Conservation (phyloP, 2,888 invertebrate species). For the Apoderus coryli region DNA sequence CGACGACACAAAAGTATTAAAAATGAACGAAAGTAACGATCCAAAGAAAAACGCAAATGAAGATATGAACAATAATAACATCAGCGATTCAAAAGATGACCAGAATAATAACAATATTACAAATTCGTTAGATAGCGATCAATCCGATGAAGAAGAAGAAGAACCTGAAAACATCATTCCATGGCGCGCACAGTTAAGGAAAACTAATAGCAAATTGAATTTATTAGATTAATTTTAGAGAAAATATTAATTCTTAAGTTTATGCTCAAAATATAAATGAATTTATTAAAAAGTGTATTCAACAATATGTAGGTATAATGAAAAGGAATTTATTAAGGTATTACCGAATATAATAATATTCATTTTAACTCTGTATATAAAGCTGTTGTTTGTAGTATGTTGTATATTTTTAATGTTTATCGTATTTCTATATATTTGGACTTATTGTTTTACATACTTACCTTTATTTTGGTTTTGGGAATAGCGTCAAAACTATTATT, state of each 20-base stretch:
- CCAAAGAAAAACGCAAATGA: slow-evolving; percentile 23
- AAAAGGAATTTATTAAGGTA: too few relatives aligned
- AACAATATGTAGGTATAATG: not conserved
- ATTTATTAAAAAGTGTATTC: slow-evolving; percentile 3
- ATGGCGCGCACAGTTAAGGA: slow-evolving; percentile 78
- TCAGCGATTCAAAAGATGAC: slow-evolving; percentile 31
- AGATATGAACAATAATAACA: slow-evolving; percentile 27
- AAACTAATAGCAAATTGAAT: slow-evolving; percentile 81
- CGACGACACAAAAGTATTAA: slow-evolving; percentile 39
- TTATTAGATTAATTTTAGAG: slow-evolving; percentile 48
- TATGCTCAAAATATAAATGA: not conserved
- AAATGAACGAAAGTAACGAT: slow-evolving; percentile 28
- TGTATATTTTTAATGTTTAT: too few relatives aligned
- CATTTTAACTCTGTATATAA: too few relatives aligned
- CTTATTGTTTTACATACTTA: too few relatives aligned
- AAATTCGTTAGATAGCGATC: slow-evolving; percentile 20
- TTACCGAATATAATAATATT: too few relatives aligned
- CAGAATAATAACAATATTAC: slow-evolving; percentile 18
- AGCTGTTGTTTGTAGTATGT: too few relatives aligned
- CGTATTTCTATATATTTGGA: too few relatives aligned
- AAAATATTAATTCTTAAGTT: too few relatives aligned
- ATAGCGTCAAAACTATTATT: too few relatives aligned
- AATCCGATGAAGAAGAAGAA: slow-evolving; percentile 34
- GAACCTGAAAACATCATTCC: slow-evolving; percentile 61
- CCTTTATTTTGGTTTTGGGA: too few relatives aligned